phyloP scores from a whole-genome alignment of 2,797 vertebrate genomes.

The Amphiprion clarkii region DNA sequence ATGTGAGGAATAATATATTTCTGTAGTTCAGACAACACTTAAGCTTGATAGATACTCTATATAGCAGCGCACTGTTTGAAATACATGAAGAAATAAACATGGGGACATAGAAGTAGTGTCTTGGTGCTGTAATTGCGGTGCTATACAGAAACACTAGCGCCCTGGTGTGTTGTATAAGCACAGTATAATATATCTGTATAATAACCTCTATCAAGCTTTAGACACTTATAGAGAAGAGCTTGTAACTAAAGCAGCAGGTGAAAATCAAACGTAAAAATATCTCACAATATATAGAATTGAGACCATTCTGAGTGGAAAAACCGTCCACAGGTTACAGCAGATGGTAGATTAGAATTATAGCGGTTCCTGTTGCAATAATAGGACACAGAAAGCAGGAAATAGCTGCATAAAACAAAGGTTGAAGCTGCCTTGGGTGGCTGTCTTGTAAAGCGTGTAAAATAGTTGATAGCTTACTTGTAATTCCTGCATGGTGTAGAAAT shows the following conservation, averaged over 20 bases:
- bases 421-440: background rate
- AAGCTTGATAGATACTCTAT: too few species aligned
- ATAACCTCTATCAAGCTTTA: too few species aligned
- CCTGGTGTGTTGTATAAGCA: too few species aligned
- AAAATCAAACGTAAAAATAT: background rate
- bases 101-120: too few species aligned
- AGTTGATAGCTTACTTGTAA: background rate
- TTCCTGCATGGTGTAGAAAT: background rate
- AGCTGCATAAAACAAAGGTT: background rate
- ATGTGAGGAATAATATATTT: background rate
- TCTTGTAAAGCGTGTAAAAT: background rate
- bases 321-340: too few species aligned
- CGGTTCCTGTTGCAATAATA: background rate
- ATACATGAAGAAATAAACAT: too few species aligned
- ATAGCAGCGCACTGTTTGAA: too few species aligned
- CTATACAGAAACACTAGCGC: too few species aligned
- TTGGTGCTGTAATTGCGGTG: too few species aligned
- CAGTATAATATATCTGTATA: too few species aligned
- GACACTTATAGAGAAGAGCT: too few species aligned
- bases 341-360: background rate
- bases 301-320: too few species aligned
- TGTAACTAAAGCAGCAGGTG: background rate
- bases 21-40: background rate
- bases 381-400: background rate
- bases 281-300: background rate